Base-by-base conservation (phyloP, 2,797 vertebrate species). In the Erpetoichthys calabaricus region DNA sequence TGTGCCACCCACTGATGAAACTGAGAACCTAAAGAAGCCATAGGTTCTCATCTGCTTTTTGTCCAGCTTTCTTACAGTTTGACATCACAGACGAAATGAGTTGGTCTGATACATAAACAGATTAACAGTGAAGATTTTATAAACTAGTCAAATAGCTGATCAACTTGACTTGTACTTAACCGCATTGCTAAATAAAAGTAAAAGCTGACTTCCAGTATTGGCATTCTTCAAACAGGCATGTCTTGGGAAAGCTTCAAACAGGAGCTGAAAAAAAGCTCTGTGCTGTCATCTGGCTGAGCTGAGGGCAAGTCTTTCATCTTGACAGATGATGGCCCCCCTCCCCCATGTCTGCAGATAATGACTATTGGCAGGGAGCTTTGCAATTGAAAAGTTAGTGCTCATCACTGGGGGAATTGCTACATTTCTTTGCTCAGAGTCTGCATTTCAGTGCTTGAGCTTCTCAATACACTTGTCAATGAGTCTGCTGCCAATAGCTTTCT, bases 241-340 rank as follows among this genome's bases (percentile, higher is more conserved):
- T 63, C 45, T 57, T 56, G 71, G 67, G 60, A 73, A 58, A 59
- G 76, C 78, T 77, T 79, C 76, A 76, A 77, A 80, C 58, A 68
- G 63, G 61, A 64, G 68, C 49, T 57, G 65, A 60, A 67, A 65
- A 60, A 62, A 64, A 60, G 53, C 63, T 70, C 64, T 55, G 63
- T 63, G 71, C 70, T 0, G 51, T 63, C 69, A 71, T 66, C 65
- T 73, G 62, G 60, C 72, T 72, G 69, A 73, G 60, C 72, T 72
- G 69, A 73, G 69, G 71, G 66, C 62, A 66, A 64, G 64, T 60
- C 73, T 76, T 81, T 77, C 75, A 80, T 77, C 74, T 79, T 65
- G 41, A 46, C 47, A 61, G 59, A 66, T 66, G 57, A 63, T 59
- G 49, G 57, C 51, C 52, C 55, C n/a, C n/a, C n/a, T n/a, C n/a